Base-by-base conservation (phyloP, 1,140 invertebrate genomes). In the Linepithema humile region DNA sequence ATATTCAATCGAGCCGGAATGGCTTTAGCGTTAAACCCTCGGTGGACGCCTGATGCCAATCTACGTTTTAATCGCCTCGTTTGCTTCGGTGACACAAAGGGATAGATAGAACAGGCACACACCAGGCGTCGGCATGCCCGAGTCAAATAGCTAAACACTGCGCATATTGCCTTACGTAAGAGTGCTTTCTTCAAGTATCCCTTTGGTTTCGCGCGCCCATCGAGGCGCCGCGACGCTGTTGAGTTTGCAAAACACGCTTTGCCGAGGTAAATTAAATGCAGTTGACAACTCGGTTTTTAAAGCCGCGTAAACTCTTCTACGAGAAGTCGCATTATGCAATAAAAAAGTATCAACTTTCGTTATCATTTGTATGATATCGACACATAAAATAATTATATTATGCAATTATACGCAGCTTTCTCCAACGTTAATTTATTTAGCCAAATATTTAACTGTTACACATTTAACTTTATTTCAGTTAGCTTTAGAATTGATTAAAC, bases 11-110 rank as follows among this genome's bases (percentile, higher is more conserved):
- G 75, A 5, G 48, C 20, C 62, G 29, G 17, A 80, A 23, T 69
- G 75, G 50, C 26, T 29, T 40, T 45, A 64, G 23, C 65, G 57
- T 80, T 80, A 80, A 80, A 80, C 62, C 64, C 75, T 69, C 17
- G 64, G 15, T 15, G 29, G 20, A 7, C 40, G 73, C n/a, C 15
- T 26, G 40, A 26, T 26, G 53, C 29, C 48, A 78, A 83, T 83
- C 59, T 75, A 53, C 65, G 74, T 84, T 86, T 72, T 88, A 83
- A 85, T 85, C 83, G 73, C 29, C 43, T 88, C 67, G 75, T 84
- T 70, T 26, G 62, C 53, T n/a, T 38, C 53, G 48, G 10, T 23
- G 57, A 53, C 32, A 88, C 83, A 83, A 85, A 85, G 74, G 72
- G 38, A 53, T 38, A 69, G 55, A 43, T 50, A 77, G 50, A 35